These are phyloP conservation scores for Philereme vetulata DNA, from an alignment of 2,888 invertebrate species.

Conservation along the genomic window DNA sequence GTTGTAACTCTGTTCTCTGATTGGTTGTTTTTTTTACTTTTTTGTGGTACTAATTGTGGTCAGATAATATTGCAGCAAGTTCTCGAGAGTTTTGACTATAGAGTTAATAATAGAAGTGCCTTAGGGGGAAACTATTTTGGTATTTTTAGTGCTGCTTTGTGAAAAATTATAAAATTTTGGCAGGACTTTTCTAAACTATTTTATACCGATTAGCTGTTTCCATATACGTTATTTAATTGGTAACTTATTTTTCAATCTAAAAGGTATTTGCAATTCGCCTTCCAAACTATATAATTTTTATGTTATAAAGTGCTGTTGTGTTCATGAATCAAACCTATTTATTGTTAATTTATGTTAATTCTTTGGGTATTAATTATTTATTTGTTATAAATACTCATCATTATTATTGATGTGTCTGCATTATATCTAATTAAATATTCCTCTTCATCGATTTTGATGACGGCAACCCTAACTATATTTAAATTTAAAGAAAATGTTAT, in stretches of 20 bases:
- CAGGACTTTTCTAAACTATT: background rate
- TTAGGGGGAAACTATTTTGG: background rate
- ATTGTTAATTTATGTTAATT: no score
- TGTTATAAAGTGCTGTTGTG: background rate
- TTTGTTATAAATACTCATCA: no score
- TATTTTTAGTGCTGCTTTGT: constrained; percentile 1
- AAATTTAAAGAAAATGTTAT: no score
- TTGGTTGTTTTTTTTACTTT: constrained; percentile 11
- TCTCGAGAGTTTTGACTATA: background rate
- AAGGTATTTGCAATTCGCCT: constrained; percentile 13
- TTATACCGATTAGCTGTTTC: no score
- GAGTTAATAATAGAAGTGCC: background rate
- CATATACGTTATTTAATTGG: no score
- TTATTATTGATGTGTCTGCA: no score
- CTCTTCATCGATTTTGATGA: no score
- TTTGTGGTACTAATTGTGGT: constrained; percentile 14
- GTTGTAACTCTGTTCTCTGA: constrained; percentile 6
- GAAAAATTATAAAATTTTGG: background rate
- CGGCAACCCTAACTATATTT: no score
- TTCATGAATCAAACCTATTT: no score
- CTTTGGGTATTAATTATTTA: no score
- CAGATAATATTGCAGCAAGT: constrained; percentile 11
- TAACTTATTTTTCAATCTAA: background rate
- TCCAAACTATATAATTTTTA: constrained; percentile 23
- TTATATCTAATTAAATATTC: no score